A percentile compares a stretch with the other conserved stretches of the same genome.
Conservation (phyloP, 2,113 vertebrate species). For the Perognathus longimembris region DNA sequence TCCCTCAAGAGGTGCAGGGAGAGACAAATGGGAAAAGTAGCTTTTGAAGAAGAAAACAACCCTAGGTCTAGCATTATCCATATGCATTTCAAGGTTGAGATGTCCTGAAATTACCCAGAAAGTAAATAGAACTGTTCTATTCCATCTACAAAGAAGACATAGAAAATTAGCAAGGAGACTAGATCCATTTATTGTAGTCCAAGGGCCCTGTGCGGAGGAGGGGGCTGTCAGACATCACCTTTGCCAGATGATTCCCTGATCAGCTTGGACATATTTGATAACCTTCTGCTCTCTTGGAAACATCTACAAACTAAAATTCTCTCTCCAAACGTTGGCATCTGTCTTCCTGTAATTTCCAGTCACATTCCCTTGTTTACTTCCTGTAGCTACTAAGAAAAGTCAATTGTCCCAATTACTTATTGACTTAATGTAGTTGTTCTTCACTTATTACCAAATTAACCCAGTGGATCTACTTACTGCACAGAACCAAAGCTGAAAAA, state of each 20-base stretch:
- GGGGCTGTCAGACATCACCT: background rate
- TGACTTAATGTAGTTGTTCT: background rate
- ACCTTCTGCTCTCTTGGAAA: background rate
- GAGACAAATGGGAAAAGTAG: conserved; percentile 61
- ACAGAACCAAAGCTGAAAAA: background rate
- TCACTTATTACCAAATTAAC: background rate
- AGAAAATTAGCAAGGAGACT: background rate
- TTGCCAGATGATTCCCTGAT: background rate
- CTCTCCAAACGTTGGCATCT: background rate
- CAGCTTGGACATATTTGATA: background rate
- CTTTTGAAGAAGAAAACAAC: conserved; percentile 67
- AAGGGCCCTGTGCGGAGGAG: background rate
- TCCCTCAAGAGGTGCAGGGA: conserved; percentile 73
- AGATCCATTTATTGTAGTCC: background rate
- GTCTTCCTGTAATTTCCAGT: background rate
- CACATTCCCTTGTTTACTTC: conserved; percentile 20
- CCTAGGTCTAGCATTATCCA: conserved; percentile 61
- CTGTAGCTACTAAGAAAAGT: background rate
- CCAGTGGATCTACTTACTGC: background rate
- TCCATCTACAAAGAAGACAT: background rate
- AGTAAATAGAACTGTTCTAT: conserved; percentile 44
- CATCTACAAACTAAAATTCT: background rate
- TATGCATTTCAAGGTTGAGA: conserved; percentile 48
- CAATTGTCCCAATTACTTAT: background rate
- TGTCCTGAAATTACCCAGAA: conserved; percentile 74